A percentile compares a stretch with the other conserved stretches of the same genome.
Conservation (phyloP, 2,113 vertebrate genomes). For the Entomyzon cyanotis region DNA sequence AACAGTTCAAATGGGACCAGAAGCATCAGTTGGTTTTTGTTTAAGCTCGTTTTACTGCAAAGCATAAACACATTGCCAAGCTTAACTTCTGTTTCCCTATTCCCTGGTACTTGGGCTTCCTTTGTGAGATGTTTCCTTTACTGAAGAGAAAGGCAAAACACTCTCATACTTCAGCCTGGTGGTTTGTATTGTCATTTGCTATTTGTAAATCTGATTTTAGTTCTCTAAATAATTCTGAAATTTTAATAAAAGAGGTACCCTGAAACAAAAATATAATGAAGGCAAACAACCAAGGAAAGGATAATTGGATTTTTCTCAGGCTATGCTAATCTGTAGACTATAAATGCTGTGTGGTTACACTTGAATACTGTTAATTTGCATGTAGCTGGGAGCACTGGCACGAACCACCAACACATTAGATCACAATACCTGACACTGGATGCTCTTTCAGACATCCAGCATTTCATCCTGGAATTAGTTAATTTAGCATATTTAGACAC, state of each 20-base stretch:
- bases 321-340: slow-evolving; percentile 62
- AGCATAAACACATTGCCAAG: neutral
- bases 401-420: slow-evolving; percentile 31
- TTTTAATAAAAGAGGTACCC: slow-evolving; percentile 22
- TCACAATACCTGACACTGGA: slow-evolving; percentile 39
- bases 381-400: slow-evolving; percentile 48
- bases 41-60: neutral
- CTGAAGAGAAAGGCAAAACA: neutral
- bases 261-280: slow-evolving; percentile 61
- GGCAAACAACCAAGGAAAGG: slow-evolving; percentile 54
- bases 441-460: neutral
- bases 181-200: neutral
- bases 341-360: slow-evolving; percentile 60
- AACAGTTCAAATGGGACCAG: neutral
- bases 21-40: neutral
- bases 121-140: neutral
- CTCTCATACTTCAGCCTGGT: neutral
- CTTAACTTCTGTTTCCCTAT: neutral
- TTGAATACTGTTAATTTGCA: slow-evolving; percentile 66
- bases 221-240: slow-evolving; percentile 15
- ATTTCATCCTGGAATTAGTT: neutral
- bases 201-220: slow-evolving; percentile 12
- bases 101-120: neutral
- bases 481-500: neutral
- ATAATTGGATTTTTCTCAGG: slow-evolving; percentile 67